Base-by-base conservation (phyloP, 1,140 invertebrate species). In the Drosophila dunni region DNA sequence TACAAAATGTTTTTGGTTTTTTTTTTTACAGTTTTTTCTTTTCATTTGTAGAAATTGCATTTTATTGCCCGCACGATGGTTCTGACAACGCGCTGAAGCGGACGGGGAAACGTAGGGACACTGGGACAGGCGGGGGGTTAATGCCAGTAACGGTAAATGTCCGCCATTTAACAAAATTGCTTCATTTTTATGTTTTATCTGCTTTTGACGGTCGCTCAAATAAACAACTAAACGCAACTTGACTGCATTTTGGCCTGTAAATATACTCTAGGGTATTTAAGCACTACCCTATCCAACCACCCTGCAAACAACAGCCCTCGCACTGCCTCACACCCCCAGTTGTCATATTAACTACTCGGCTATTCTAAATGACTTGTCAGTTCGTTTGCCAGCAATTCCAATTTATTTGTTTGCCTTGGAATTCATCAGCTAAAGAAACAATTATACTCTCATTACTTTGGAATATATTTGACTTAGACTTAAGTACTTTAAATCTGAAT, bases 11-110 rank as follows among this genome's bases (percentile, higher is more conserved):
- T 61, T 48, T 57, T 45, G 42, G 29, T 70, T 64, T 38, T 17
- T 17, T 20, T 2, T 20, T 20, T n/a, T n/a, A n/a, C n/a, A n/a
- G n/a, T n/a, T 17, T 54, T 45, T 66, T 17, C 40, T 78, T 79
- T 62, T 65, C 61, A 73, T 64, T 56, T 48, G 15, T 29, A 71
- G 57, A 67, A 83, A 79, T 76, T 82, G 80, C 81, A 82, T 84
- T 76, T 85, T 73, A 80, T 75, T 84, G 81, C 81, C 81, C 33
- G 40, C 42, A 53, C 44, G 51, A 46, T 53, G 63, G 72, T 45
- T 60, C 44, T 48, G 50, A 33, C 33, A 38, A 13, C n/a, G 54
- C 13, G 24, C 50, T 7, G 15, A 20, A 20, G 48, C 24, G 10
- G 38, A 13, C 10, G 4, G 24, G 15, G n/a, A 11, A 29, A 24